Percentiles rank a stretch among this genome's conserved stretches.
Conservation (phyloP, 1,140 invertebrate genomes). For the Myzus persicae region DNA sequence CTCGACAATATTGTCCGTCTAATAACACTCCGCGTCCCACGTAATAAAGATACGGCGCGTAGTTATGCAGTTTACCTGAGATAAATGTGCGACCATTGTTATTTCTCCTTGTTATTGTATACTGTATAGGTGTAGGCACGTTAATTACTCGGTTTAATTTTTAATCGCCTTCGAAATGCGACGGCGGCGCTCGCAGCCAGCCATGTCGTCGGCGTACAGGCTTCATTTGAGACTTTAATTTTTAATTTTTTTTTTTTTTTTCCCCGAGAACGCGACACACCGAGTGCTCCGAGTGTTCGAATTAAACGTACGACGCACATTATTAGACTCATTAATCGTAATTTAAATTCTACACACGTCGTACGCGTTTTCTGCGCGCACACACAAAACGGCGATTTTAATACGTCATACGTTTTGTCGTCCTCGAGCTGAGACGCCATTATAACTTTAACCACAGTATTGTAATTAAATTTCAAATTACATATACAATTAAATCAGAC, state of each 20-base stretch:
- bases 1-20: neutral
- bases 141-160: neutral
- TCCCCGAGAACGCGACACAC: neutral
- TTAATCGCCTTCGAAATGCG: neutral
- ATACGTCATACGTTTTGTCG: neutral
- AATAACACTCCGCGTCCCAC: neutral
- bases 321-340: neutral
- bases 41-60: neutral
- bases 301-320: neutral
- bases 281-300: neutral
- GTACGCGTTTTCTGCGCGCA: neutral
- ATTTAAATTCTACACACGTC: neutral
- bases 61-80: neutral
- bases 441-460: neutral
- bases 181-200: neutral
- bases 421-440: neutral
- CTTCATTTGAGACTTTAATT: no score
- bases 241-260: neutral
- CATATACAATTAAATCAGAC: neutral
- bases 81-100: neutral
- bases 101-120: neutral
- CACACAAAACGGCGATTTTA: neutral
- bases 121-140: neutral
- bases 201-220: no score
- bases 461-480: neutral